phyloP scores from a whole-genome alignment of 1,140 invertebrate species.

The Philotrypesis tridentata region DNA sequence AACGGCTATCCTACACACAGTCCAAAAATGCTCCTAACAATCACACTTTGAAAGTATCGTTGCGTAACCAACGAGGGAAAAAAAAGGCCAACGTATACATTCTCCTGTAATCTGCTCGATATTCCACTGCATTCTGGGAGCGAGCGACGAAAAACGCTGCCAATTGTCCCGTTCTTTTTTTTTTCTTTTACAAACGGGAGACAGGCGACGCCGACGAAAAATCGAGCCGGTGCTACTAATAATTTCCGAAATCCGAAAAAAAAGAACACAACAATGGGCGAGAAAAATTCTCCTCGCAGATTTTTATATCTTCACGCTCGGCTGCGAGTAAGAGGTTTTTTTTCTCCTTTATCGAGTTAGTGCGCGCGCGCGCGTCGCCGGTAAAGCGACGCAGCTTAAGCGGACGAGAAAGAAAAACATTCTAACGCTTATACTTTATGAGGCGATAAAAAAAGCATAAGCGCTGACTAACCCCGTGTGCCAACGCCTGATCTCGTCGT shows the following conservation, averaged over 20 bases:
- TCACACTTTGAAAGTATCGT: background rate
- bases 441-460: background rate
- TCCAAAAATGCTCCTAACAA: background rate
- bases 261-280: background rate
- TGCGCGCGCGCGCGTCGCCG: too few species aligned
- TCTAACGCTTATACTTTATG: background rate
- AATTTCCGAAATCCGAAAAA: conserved; percentile 17
- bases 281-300: background rate
- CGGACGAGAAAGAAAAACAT: background rate
- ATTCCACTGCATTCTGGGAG: background rate
- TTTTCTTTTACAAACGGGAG: too few species aligned
- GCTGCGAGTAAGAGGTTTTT: background rate
- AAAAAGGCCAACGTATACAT: background rate
- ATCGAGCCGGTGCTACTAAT: background rate
- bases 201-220: too few species aligned
- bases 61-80: background rate
- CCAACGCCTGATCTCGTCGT: background rate
- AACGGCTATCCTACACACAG: background rate
- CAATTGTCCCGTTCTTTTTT: too few species aligned
- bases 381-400: background rate
- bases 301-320: conserved; percentile 26
- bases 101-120: background rate
- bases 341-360: background rate
- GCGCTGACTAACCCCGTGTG: background rate
- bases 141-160: background rate